These are phyloP conservation scores for Pammene aurita DNA, from an alignment of 2,888 invertebrate genomes.

Conservation along the genomic window DNA sequence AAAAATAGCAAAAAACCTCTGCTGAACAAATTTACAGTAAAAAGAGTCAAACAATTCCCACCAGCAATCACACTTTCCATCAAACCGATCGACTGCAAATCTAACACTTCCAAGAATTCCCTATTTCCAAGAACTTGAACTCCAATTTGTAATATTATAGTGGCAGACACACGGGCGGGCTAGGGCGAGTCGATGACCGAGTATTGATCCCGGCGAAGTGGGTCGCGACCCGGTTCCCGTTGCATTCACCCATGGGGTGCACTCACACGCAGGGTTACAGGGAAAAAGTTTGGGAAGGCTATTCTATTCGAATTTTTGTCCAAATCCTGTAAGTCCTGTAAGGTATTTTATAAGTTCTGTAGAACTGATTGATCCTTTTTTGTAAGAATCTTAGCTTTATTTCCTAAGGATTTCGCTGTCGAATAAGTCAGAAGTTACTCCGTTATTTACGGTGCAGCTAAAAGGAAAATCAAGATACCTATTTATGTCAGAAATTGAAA, in stretches of 20 bases:
- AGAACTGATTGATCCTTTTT: neutral
- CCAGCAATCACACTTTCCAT: neutral
- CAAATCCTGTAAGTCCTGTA: neutral
- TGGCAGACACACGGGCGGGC: slow-evolving; percentile 56
- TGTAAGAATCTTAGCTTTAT: no score
- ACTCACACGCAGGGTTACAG: slow-evolving; percentile 42
- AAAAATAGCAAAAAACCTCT: no score
- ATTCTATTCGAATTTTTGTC: neutral
- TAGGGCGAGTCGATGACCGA: slow-evolving; percentile 80
- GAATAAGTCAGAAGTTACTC: no score
- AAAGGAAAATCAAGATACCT: no score
- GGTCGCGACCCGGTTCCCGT: slow-evolving; percentile 79
- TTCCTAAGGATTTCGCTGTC: no score
- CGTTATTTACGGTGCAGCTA: no score
- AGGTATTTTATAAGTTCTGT: no score
- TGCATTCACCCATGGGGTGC: slow-evolving; percentile 67
- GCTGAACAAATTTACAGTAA: no score
- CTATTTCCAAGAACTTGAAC: slow-evolving; percentile 36
- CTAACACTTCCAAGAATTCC: neutral
- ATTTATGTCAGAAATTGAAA: no score
- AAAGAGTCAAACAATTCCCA: neutral
- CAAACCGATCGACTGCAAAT: neutral
- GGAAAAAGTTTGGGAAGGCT: neutral
- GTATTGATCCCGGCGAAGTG: slow-evolving; percentile 80
- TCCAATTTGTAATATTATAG: slow-evolving; percentile 34